Evolutionary conservation across 1,140 invertebrate genomes (phyloP).

Genomic region (Megalopta genalis): DNA sequence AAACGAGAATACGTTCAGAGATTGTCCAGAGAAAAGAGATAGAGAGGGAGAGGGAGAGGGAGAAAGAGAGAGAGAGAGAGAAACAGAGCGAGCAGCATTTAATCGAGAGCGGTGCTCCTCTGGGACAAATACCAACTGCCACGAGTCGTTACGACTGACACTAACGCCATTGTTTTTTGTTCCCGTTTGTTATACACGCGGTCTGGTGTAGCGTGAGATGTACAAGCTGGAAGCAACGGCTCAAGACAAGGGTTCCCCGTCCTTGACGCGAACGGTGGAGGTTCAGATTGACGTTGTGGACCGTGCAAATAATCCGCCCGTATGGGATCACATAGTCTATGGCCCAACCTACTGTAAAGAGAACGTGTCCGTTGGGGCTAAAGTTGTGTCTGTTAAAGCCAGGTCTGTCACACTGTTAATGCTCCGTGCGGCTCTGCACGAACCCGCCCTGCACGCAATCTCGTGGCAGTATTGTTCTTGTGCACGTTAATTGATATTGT

Average conservation of each 20-base stretch:
- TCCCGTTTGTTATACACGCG: constrained; percentile 81
- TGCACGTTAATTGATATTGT: constrained; percentile 81
- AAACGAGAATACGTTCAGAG: constrained; percentile 6
- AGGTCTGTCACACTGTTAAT: constrained; percentile 89
- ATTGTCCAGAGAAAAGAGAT: background rate
- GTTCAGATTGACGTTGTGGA: constrained; percentile 98
- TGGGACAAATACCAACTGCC: constrained; percentile 37
- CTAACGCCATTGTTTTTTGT: constrained; percentile 81
- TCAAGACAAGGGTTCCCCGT: constrained; percentile 96
- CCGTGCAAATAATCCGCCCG: constrained; percentile 97
- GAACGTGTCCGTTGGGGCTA: constrained; percentile 96
- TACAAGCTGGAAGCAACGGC: constrained; percentile 98
- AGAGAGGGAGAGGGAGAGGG: background rate
- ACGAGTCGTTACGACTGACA: constrained; percentile 59
- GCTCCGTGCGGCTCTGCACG: constrained; percentile 67
- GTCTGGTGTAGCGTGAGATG: constrained; percentile 91
- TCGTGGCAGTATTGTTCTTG: constrained; percentile 80
- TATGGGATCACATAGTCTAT: constrained; percentile 97
- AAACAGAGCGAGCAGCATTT: constrained; percentile 17
- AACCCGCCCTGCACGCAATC: constrained; percentile 78
- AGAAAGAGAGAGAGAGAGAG: background rate
- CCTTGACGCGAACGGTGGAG: constrained; percentile 95
- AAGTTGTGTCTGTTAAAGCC: constrained; percentile 98
- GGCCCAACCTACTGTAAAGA: constrained; percentile 98
- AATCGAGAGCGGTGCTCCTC: constrained; percentile 1